A percentile compares a stretch with the other conserved stretches of the same genome.
Conservation (phyloP, 2,113 vertebrate species). For the Paradoxurus hermaphroditus region DNA sequence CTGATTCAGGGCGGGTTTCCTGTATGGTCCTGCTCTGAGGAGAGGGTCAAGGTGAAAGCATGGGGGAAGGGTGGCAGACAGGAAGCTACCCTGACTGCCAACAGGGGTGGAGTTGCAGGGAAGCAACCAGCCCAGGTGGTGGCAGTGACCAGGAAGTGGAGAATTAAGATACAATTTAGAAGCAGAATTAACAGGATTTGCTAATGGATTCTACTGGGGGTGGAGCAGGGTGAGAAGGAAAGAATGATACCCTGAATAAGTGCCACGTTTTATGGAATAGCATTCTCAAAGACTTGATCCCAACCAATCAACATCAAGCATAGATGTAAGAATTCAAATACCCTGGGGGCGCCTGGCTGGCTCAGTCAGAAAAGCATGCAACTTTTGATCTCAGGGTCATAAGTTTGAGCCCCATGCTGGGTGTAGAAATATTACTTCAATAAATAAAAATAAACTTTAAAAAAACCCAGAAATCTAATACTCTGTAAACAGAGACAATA, state of each 20-base stretch:
- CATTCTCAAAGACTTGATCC: neutral
- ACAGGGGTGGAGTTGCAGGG: neutral
- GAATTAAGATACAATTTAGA: neutral
- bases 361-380: neutral
- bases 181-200: neutral
- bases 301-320: neutral
- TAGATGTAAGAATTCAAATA: neutral
- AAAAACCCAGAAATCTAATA: neutral
- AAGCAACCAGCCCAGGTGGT: neutral
- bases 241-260: neutral
- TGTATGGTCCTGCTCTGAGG: neutral
- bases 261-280: neutral
- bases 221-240: neutral
- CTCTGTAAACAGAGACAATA: neutral
- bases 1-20: neutral
- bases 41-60: neutral
- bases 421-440: neutral
- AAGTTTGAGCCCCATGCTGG: neutral
- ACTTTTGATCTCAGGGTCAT: neutral
- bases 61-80: neutral
- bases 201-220: neutral
- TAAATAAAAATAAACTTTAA: neutral
- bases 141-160: neutral
- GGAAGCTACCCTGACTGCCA: no score
- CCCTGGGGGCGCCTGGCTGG: neutral